Conservation (phyloP, 2,113 vertebrate genomes). For the Callospermophilus lateralis region DNA sequence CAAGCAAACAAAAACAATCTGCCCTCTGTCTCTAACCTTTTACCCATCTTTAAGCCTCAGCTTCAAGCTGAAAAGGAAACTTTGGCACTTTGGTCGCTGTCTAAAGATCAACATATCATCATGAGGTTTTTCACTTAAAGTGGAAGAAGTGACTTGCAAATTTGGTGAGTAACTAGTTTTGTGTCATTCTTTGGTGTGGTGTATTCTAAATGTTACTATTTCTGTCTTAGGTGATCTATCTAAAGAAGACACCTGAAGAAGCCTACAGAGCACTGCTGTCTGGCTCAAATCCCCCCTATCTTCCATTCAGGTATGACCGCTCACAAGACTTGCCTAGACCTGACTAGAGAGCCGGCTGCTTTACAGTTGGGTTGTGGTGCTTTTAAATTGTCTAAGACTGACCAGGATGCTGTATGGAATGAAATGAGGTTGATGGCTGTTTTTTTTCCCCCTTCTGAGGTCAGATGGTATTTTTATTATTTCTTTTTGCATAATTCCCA, state of each 20-base stretch:
- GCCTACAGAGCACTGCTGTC: constrained; percentile 93
- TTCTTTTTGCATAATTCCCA: neutral
- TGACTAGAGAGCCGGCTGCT: neutral
- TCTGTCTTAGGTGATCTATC: constrained; percentile 93
- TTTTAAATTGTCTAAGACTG: neutral
- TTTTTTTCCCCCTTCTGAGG: neutral
- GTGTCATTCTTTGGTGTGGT: neutral
- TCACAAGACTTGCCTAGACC: neutral
- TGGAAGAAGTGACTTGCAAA: neutral
- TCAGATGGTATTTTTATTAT: neutral
- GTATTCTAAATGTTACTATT: constrained; percentile 73
- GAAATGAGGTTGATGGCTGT: neutral
- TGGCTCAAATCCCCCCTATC: constrained; percentile 95
- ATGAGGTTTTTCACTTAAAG: neutral
- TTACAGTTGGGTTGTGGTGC: neutral
- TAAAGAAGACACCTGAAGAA: constrained; percentile 98
- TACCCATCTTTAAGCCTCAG: neutral
- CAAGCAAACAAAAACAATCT: neutral
- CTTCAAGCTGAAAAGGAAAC: neutral
- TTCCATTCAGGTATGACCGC: constrained; percentile 96
- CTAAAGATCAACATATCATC: neutral
- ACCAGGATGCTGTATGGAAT: neutral
- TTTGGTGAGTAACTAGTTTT: neutral
- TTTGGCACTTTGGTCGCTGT: neutral
- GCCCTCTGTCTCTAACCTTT: neutral